Evolutionary conservation across 2,113 vertebrate species (phyloP).

Genomic region (Coryphaenoides rupestris): DNA sequence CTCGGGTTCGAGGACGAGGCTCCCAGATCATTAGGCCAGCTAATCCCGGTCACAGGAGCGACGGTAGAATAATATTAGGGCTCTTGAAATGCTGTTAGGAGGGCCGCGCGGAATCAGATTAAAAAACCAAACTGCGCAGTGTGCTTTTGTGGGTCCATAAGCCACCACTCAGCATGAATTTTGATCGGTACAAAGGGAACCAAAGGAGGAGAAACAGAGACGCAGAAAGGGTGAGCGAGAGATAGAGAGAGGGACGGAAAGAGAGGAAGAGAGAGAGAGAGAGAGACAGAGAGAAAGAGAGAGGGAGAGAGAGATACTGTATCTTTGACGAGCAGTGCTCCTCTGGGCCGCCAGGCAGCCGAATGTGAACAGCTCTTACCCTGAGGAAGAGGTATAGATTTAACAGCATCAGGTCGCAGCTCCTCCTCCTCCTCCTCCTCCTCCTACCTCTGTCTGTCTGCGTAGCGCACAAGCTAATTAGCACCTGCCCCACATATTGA

Average conservation of each 20-base stretch:
- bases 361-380: slow-evolving; percentile 59
- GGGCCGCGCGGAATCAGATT: slow-evolving; percentile 75
- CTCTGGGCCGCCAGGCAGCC: slow-evolving; percentile 62
- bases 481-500: slow-evolving; percentile 61
- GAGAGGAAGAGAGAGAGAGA: slow-evolving; percentile 24
- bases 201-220: slow-evolving; percentile 63
- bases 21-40: slow-evolving; percentile 69
- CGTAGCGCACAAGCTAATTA: slow-evolving; percentile 60
- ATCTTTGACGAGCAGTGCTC: slow-evolving; percentile 53
- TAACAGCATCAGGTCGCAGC: slow-evolving; percentile 49
- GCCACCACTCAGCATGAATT: slow-evolving; percentile 74
- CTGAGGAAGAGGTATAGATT: slow-evolving; percentile 64
- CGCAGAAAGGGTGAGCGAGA: slow-evolving; percentile 28
- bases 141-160: slow-evolving; percentile 66
- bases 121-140: slow-evolving; percentile 73
- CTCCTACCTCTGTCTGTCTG: slow-evolving; percentile 33
- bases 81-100: slow-evolving; percentile 72
- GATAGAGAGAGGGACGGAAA: slow-evolving; percentile 50
- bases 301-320: slow-evolving; percentile 54
- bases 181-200: slow-evolving; percentile 72
- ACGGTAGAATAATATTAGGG: slow-evolving; percentile 72
- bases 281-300: slow-evolving; percentile 38
- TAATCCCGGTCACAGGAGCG: slow-evolving; percentile 69
- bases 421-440: slow-evolving; percentile 43
- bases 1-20: slow-evolving; percentile 11